Evolutionary conservation across 2,113 vertebrate genomes (phyloP).

Genomic region (Indri indri): DNA sequence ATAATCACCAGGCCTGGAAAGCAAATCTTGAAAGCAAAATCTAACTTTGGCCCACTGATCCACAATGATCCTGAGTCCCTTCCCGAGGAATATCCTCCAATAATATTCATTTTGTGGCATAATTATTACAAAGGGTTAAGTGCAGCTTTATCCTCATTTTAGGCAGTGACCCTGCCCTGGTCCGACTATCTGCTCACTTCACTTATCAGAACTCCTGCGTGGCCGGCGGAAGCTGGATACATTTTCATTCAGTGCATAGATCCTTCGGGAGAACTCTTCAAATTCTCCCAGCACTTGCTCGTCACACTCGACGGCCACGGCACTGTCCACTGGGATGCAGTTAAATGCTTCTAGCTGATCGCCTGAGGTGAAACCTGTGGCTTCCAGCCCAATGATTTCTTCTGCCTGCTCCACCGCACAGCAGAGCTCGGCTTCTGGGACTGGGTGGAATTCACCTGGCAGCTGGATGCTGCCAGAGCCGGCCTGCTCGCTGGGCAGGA

Average conservation of each 20-base stretch:
- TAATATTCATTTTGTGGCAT: slow-evolving; percentile 75
- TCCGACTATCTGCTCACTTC: slow-evolving; percentile 62
- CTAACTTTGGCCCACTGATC: slow-evolving; percentile 70
- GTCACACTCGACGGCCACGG: slow-evolving; percentile 96
- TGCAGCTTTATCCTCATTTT: slow-evolving; percentile 85
- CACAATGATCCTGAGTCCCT: slow-evolving; percentile 66
- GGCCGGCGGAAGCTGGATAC: slow-evolving; percentile 95
- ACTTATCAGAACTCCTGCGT: slow-evolving; percentile 96
- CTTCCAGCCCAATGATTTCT: slow-evolving; percentile 97
- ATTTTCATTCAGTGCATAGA: slow-evolving; percentile 96
- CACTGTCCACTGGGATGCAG: slow-evolving; percentile 95
- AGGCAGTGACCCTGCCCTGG: slow-evolving; percentile 42
- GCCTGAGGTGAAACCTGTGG: slow-evolving; percentile 86
- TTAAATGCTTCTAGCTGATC: slow-evolving; percentile 92
- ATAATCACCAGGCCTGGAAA: slow-evolving; percentile 58
- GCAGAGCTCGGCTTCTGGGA: slow-evolving; percentile 73
- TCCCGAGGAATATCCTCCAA: slow-evolving; percentile 78
- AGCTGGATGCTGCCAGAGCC: neutral
- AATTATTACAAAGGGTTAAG: slow-evolving; percentile 88
- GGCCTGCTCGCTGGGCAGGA: slow-evolving; percentile 70
- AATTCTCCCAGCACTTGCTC: slow-evolving; percentile 98
- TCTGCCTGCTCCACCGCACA: slow-evolving; percentile 96
- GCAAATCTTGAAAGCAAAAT: slow-evolving; percentile 74
- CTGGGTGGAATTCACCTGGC: neutral
- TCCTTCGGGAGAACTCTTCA: slow-evolving; percentile 97